Percentiles rank a stretch among this genome's conserved stretches.
Conservation (phyloP, 2,888 invertebrate species). For the Nymphalis polychloros region DNA sequence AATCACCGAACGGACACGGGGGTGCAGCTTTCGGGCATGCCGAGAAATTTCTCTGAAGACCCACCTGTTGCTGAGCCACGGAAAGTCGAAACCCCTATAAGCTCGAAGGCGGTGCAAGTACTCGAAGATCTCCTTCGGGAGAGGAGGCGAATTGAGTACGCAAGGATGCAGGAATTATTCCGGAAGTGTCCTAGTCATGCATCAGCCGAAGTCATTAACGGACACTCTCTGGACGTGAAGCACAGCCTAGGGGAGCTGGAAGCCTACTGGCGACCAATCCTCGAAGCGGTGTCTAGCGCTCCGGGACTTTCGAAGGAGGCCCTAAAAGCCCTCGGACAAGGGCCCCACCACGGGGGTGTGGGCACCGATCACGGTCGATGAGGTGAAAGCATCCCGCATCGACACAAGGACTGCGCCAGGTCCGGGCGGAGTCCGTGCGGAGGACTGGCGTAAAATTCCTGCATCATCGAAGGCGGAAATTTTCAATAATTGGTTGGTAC, state of each 20-base stretch:
- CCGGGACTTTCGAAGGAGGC: too few species aligned
- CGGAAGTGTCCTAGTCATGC: conserved; percentile 31
- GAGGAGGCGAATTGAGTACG: conserved; percentile 36
- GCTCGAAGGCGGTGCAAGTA: background rate
- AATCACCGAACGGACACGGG: background rate
- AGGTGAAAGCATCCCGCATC: too few species aligned
- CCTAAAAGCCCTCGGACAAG: too few species aligned
- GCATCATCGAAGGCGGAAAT: conserved; percentile 24
- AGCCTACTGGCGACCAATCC: conserved; percentile 39
- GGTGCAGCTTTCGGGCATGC: background rate
- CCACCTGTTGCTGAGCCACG: background rate
- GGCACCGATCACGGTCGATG: too few species aligned
- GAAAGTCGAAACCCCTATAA: background rate
- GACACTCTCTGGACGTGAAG: conserved; percentile 27
- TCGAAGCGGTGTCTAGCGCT: too few species aligned
- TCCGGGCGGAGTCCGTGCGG: conserved; percentile 40
- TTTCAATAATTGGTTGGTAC: conserved; percentile 20
- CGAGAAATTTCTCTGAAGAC: conserved; percentile 1
- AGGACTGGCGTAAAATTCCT: conserved; percentile 29
- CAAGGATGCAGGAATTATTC: conserved; percentile 34
- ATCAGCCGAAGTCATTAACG: conserved; percentile 38
- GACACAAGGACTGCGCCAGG: too few species aligned
- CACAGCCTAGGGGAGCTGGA: conserved; percentile 34
- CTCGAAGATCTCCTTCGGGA: conserved; percentile 10
- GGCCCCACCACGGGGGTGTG: too few species aligned